Evolutionary conservation across 2,113 vertebrate genomes (phyloP).

Genomic region (Phrynocephalus versicolor): DNA sequence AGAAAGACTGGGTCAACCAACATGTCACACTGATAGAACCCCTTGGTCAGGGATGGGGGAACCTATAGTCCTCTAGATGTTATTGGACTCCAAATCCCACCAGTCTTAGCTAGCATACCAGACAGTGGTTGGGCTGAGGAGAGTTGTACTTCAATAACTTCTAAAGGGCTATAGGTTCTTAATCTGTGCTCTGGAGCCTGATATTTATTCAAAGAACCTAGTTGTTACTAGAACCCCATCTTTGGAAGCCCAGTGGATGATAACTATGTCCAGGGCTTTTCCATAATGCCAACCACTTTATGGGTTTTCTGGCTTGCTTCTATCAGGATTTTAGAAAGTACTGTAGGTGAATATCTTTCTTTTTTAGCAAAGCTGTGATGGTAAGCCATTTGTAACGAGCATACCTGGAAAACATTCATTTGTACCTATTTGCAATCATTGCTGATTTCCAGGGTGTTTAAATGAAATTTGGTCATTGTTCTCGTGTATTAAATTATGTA

Average conservation of each 20-base stretch:
- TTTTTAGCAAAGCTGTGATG: neutral
- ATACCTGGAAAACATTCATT: neutral
- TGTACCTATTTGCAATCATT: neutral
- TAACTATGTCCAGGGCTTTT: neutral
- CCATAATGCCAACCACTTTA: neutral
- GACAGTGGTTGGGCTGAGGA: neutral
- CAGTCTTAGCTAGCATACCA: neutral
- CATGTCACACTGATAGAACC: neutral
- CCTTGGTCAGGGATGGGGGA: neutral
- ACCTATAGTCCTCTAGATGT: neutral
- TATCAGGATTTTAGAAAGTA: neutral
- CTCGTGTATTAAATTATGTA: constrained; percentile 1
- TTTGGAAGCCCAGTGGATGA: neutral
- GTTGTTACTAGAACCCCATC: neutral
- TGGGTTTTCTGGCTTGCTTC: neutral
- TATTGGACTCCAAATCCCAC: neutral
- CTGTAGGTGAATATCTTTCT: neutral
- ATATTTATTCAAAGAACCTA: neutral
- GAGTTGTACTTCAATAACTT: neutral
- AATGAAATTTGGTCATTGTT: neutral
- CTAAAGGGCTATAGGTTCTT: neutral
- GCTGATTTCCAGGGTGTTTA: neutral
- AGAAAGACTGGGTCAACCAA: neutral
- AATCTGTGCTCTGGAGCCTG: neutral
- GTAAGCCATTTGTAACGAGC: neutral